phyloP scores from a whole-genome alignment of 2,888 invertebrate species.

The Crossocerus cetratus region DNA sequence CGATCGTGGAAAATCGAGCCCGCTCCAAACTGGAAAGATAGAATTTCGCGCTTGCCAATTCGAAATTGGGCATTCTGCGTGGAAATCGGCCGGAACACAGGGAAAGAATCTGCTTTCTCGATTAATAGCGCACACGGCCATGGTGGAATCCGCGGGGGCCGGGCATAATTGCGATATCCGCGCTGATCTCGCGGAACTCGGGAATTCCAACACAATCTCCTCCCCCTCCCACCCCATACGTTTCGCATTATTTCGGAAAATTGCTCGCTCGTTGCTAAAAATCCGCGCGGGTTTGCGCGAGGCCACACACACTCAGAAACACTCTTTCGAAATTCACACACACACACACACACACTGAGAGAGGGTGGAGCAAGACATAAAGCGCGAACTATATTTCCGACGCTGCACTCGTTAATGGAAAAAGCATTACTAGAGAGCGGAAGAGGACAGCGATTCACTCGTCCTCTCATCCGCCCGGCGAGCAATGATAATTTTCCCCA shows the following conservation, averaged over 20 bases:
- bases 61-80: too few relatives aligned
- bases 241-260: slow-evolving; percentile 1
- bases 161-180: slow-evolving; percentile 2
- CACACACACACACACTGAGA: neutral
- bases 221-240: neutral
- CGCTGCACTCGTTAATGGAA: slow-evolving; percentile 19
- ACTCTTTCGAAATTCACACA: too few relatives aligned
- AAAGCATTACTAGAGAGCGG: slow-evolving; percentile 7
- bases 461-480: neutral
- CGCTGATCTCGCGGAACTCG: neutral
- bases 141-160: neutral
- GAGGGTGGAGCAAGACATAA: neutral
- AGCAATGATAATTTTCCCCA: neutral
- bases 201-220: too few relatives aligned
- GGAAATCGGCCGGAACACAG: too few relatives aligned
- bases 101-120: too few relatives aligned
- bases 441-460: neutral
- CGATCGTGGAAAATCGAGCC: too few relatives aligned
- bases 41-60: too few relatives aligned
- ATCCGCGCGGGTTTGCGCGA: slow-evolving; percentile 1
- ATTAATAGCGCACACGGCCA: too few relatives aligned
- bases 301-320: too few relatives aligned
- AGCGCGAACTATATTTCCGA: slow-evolving; percentile 15
- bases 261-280: slow-evolving; percentile 11
- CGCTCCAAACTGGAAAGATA: too few relatives aligned